A percentile compares a stretch with the other conserved stretches of the same genome.
phyloP scores from a whole-genome alignment of 2,888 invertebrate genomes.

The Agrochola macilenta region DNA sequence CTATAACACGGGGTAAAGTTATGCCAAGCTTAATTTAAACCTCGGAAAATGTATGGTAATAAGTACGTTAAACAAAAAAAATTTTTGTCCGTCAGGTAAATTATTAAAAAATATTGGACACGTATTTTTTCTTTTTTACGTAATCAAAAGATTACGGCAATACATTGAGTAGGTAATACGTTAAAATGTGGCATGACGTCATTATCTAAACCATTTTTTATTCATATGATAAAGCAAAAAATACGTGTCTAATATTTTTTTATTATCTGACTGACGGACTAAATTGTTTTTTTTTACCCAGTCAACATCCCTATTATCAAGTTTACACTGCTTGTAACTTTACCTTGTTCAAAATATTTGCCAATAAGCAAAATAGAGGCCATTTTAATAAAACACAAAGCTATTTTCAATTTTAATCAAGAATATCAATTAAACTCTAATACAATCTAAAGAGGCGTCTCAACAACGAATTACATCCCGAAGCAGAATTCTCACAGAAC shows the following conservation, averaged over 20 bases:
- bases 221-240: no score
- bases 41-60: background rate
- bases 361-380: background rate
- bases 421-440: slow-evolving; percentile 34
- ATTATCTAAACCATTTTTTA: no score
- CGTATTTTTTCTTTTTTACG: no score
- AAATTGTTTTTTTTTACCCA: no score
- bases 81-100: no score
- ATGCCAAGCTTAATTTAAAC: background rate
- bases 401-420: slow-evolving; percentile 41
- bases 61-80: no score
- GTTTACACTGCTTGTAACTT: background rate
- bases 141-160: no score
- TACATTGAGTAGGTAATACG: no score
- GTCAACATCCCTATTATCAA: background rate
- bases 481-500: slow-evolving; percentile 37
- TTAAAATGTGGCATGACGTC: no score
- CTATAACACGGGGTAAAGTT: background rate
- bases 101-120: no score
- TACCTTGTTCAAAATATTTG: background rate
- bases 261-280: no score
- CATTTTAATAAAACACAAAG: slow-evolving; percentile 11
- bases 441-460: slow-evolving; percentile 19
- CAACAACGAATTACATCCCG: slow-evolving; percentile 49
- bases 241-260: no score